Percentiles rank a stretch among this genome's conserved stretches.
Evolutionary conservation across 2,797 vertebrate genomes (phyloP).

Genomic region (Anguilla pacifica): DNA sequence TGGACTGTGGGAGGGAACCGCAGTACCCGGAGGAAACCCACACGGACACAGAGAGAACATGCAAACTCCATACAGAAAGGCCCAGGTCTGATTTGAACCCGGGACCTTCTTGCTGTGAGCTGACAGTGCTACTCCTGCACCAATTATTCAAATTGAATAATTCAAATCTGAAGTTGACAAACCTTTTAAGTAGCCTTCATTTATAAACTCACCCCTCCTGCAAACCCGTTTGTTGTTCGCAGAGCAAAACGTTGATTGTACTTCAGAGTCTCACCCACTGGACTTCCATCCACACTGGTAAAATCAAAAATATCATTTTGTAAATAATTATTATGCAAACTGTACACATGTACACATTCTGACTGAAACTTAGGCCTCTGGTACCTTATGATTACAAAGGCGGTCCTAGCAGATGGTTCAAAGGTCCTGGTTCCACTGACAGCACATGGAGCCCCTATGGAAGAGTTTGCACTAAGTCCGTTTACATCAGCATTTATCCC

Average conservation of each 20-base stretch:
- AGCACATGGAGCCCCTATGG: constrained; percentile 68
- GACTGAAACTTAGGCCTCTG: background rate
- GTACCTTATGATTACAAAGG: constrained; percentile 84
- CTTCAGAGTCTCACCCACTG: constrained; percentile 70
- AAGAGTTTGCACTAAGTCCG: constrained; percentile 30
- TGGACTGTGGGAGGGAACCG: too few species aligned
- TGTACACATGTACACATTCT: background rate
- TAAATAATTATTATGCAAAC: background rate
- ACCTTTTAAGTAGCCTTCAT: background rate
- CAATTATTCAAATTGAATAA: background rate
- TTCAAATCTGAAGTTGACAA: background rate
- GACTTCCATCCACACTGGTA: constrained; percentile 72
- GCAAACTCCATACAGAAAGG: too few species aligned
- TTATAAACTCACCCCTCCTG: constrained; percentile 73
- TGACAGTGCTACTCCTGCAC: too few species aligned
- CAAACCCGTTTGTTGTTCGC: constrained; percentile 75
- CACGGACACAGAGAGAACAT: too few species aligned
- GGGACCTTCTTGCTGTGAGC: too few species aligned
- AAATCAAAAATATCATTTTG: background rate
- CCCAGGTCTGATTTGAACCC: too few species aligned
- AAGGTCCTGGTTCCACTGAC: constrained; percentile 66
- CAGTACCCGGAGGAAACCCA: too few species aligned
- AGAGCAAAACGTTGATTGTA: constrained; percentile 85
- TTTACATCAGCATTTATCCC: constrained; percentile 74
- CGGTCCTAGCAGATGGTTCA: constrained; percentile 73